Base-by-base conservation (phyloP, 2,888 invertebrate species). In the Cryptocephalus moraei region DNA sequence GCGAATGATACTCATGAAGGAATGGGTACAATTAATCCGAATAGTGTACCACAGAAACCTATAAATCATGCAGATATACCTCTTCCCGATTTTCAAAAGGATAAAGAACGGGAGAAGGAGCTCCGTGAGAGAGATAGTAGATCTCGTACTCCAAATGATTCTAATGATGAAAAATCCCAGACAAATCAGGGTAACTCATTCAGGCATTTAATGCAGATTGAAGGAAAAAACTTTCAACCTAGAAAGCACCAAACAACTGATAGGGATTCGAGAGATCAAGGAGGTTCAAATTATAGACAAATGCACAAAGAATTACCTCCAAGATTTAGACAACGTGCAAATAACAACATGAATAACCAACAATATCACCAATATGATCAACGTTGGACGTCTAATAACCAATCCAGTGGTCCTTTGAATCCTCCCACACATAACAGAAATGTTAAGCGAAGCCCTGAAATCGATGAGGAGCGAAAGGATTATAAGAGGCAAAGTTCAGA, bases 251-350 rank as follows among this genome's bases (percentile, higher is more conserved):
- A 65, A 61, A 54, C 65, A 46, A 59, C 66, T 39, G 67, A 64
- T 12, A 47, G 51, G 34, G 54, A 54, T 43, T 58, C 67, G 44
- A 69, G 67, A 50, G 69, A 62, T 44, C 57, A 66, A 43, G 67
- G 69, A 10, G 60, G 63, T 65, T 82, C 84, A 8, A 79, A 84
- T 22, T 22, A 22, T 22, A 22, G 22, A 60, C 81, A 82, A 55
- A 90, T 87, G 70, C 87, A 88, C 68, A 82, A 79, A 44, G 85
- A 89, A 71, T 77, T 92, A 62, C 91, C 92, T 45, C 92, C 92
- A 11, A 77, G 92, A 49, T 89, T 91, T 60, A 86, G 85, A 60
- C 86, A 88, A 61, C 86, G 87, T 59, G 78, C 79, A 54, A 80
- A 76, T 71, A 72, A n/a, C 40, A 60, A 51, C 44, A 49, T 59